These are phyloP conservation scores for Corythornis madagascariensis DNA, from an alignment of 2,113 vertebrate species.

Conservation along the genomic window DNA sequence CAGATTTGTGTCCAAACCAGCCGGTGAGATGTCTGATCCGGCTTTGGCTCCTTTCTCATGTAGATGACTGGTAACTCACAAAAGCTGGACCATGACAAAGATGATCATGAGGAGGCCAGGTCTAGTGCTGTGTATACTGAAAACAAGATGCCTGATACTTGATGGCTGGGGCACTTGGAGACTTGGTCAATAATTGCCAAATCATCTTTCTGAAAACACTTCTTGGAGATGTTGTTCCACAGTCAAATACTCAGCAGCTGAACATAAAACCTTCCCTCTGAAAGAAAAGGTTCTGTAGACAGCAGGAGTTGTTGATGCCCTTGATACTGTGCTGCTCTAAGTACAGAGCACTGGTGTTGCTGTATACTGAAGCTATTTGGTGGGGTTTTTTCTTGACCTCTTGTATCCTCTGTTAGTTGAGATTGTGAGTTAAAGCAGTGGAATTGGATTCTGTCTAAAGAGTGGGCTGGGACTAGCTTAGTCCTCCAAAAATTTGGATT, in stretches of 20 bases:
- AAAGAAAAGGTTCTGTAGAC: not conserved
- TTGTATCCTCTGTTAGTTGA: not conserved
- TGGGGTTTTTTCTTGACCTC: not conserved
- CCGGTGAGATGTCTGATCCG: fast-evolving
- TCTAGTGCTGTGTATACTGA: not conserved
- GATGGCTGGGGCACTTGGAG: not conserved
- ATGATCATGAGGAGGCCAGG: not conserved
- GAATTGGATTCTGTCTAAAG: not conserved
- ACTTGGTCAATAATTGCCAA: not conserved
- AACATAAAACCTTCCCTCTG: not conserved
- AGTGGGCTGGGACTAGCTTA: not conserved
- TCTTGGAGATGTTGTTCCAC: not conserved
- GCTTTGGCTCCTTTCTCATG: not conserved
- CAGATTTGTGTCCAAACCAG: fast-evolving
- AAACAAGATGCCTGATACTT: not conserved
- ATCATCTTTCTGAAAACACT: not conserved
- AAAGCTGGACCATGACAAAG: not conserved
- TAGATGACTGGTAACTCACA: not conserved
- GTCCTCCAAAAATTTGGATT: not conserved
- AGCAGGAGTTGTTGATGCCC: not conserved
- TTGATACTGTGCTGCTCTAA: not conserved
- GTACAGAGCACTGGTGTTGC: not conserved
- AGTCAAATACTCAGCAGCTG: not conserved
- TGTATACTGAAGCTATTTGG: not conserved
- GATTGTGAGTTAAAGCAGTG: not conserved